phyloP scores from a whole-genome alignment of 2,113 vertebrate species.

The Lamprologus ornatipinnis region DNA sequence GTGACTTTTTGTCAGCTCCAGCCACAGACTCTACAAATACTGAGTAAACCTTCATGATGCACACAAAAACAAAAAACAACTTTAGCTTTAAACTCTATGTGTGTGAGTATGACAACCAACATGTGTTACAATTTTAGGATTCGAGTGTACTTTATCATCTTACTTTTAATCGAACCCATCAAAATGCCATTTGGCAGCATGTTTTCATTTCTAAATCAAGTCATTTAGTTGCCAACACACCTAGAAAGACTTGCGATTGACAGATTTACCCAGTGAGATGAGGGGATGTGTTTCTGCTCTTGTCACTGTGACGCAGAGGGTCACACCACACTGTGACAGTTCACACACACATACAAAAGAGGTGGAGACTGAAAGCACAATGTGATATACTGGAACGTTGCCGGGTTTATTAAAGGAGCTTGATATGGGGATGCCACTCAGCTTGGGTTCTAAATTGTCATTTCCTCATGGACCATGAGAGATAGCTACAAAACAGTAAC shows the following conservation, averaged over 20 bases:
- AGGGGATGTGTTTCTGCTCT: not conserved
- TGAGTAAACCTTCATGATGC: not conserved
- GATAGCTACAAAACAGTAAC: not conserved
- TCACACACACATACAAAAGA: not conserved
- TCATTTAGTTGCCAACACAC: not conserved
- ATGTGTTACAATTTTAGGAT: not conserved
- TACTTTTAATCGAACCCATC: not conserved
- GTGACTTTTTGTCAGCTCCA: not conserved
- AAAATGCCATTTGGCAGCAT: not conserved
- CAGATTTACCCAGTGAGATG: not conserved
- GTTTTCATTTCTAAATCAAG: not conserved
- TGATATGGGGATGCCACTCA: not conserved
- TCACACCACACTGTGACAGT: not conserved
- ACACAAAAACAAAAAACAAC: not conserved
- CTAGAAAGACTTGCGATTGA: not conserved
- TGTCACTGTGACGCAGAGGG: not conserved
- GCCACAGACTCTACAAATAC: not conserved
- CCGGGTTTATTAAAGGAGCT: not conserved
- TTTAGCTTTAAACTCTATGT: not conserved
- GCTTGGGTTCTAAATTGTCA: not conserved
- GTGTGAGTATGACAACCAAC: not conserved
- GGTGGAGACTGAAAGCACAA: not conserved
- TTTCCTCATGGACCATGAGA: not conserved
- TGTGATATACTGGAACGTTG: not conserved
- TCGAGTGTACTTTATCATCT: not conserved